Evolutionary conservation across 2,113 vertebrate genomes (phyloP).

Genomic region (Lynx canadensis): DNA sequence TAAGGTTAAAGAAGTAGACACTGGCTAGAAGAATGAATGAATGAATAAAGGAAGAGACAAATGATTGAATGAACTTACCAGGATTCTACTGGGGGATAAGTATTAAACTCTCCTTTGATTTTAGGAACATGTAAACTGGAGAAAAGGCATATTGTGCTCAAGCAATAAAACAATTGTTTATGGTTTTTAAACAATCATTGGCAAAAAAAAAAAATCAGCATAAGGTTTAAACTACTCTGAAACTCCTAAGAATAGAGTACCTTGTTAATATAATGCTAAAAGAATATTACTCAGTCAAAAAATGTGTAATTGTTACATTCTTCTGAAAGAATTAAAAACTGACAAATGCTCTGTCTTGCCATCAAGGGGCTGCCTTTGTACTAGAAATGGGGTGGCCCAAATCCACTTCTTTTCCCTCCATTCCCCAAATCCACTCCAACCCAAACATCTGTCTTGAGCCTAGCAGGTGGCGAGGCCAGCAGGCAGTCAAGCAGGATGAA

Average conservation of each 20-base stretch:
- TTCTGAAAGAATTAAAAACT: not conserved
- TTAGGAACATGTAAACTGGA: not conserved
- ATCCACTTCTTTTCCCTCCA: not conserved
- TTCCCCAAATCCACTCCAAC: not conserved
- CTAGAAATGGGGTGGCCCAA: not conserved
- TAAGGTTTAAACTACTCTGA: not conserved
- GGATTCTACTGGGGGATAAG: not conserved
- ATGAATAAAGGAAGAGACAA: not conserved
- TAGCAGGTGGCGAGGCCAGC: not conserved
- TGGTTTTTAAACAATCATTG: constrained; percentile 5
- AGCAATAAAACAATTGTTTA: constrained; percentile 14
- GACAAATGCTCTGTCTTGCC: not conserved
- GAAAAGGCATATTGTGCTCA: constrained; percentile 15
- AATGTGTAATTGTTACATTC: not conserved
- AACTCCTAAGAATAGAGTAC: not conserved
- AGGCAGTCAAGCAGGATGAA: not conserved
- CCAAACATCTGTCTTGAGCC: not conserved
- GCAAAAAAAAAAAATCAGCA: not conserved
- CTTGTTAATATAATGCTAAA: constrained; percentile 3
- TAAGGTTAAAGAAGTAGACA: not conserved
- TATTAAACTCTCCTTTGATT: not conserved
- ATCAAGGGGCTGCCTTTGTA: not conserved
- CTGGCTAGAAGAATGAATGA: not conserved
- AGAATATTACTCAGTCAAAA: not conserved
- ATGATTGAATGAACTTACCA: not conserved